Evolutionary conservation across 2,113 vertebrate species (phyloP), one percentile per base, ranked within the genome.

Genomic region (Cryptoleucopteryx plumbea): DNA sequence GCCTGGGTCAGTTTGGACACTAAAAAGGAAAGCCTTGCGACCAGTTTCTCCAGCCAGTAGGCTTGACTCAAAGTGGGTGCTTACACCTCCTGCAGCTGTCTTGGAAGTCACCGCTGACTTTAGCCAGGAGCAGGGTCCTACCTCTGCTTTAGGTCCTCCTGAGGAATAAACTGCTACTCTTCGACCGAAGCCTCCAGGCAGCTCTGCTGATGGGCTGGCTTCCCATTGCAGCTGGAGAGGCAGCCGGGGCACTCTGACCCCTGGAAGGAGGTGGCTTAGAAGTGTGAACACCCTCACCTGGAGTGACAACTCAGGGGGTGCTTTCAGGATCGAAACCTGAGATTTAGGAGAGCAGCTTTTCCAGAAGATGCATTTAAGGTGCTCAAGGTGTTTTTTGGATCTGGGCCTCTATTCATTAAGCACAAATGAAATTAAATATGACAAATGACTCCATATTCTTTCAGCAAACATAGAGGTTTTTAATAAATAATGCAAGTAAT

Each of bases 401-500:
- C 36, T 79, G 15, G 5, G 12, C 6, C 36, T 73, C 63, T 68
- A 61, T 92, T 96, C 1, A 3, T 77, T 73, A 81, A 56, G 21
- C 38, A 58, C 29, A 92, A 91, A 86, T n/a, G 6, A 77, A 90
- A 88, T 83, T 80, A 93, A 77, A 88, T 67, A 82, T 42, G 50
- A 86, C 34, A 77, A 92, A 83, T 66, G 1, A 53, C 31, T 82
- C 36, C 2, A 1, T 52, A 83, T 88, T 92, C 10, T 70, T 93
- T 81, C 71, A 94, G 52, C 50, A 90, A 90, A 48, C 13, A 32
- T 15, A 73, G 17, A 52, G 16, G 6, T 70, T 47, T 22, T 63
- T 88, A 92, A 92, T 72, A 90, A 95, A 88, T 68, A 85, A 90
- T 86, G 26, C 43, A 90, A 90, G 19, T 22, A 73, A 92, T 70